These are phyloP conservation scores for Cyanistes caeruleus DNA, from an alignment of 2,113 vertebrate genomes.

Conservation along the genomic window DNA sequence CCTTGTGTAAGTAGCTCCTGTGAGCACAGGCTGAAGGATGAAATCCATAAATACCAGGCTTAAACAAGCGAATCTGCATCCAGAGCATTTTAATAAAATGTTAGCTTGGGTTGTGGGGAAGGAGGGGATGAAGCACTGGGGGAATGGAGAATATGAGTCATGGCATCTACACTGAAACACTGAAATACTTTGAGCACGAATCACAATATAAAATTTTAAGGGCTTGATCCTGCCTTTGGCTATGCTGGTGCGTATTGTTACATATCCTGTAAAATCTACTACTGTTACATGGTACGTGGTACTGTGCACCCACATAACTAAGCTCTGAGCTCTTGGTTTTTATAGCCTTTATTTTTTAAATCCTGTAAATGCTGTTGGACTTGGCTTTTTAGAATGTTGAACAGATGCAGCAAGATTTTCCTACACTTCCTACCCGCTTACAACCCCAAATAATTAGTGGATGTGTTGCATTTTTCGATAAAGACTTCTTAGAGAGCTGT, in stretches of 20 bases:
- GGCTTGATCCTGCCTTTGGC: conserved; percentile 69
- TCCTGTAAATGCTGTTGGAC: conserved; percentile 40
- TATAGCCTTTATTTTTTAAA: conserved; percentile 52
- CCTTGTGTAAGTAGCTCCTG: neutral
- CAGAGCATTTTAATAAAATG: conserved; percentile 46
- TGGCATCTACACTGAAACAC: conserved; percentile 47
- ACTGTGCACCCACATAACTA: conserved; percentile 12
- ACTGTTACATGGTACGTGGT: conserved; percentile 16
- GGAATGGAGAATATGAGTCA: conserved; percentile 63
- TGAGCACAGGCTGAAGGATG: neutral
- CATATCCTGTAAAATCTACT: conserved; percentile 43
- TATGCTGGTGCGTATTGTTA: conserved; percentile 62
- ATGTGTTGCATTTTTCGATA: conserved; percentile 71
- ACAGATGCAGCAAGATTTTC: conserved; percentile 74
- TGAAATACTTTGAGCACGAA: conserved; percentile 41
- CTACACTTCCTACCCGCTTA: conserved; percentile 62
- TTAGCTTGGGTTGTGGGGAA: neutral
- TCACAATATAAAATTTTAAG: conserved; percentile 61
- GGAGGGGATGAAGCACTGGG: conserved; percentile 9
- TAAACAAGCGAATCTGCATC: neutral
- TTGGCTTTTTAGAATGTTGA: conserved; percentile 61
- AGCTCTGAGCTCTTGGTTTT: conserved; percentile 35
- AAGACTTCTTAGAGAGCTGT: conserved; percentile 71
- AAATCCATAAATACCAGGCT: conserved; percentile 13
- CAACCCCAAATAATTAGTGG: conserved; percentile 68